These are phyloP conservation scores for Syrphus vitripennis DNA, from an alignment of 2,888 invertebrate species.

Conservation along the genomic window DNA sequence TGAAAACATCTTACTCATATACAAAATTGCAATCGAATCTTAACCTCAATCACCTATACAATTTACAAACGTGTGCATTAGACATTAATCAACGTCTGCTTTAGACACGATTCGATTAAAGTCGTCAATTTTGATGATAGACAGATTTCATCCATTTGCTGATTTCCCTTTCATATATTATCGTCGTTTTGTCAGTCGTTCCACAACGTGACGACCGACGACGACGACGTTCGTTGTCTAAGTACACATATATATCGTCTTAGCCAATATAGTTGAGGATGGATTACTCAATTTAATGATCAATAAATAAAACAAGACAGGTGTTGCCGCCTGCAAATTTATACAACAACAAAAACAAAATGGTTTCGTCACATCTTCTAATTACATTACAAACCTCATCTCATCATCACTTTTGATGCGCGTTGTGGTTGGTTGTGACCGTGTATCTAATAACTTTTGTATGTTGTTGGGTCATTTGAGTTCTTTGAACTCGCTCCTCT, in stretches of 20 bases:
- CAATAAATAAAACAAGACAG: constrained; percentile 28
- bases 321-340: constrained; percentile 5
- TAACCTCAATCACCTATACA: constrained; percentile 35
- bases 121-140: constrained; percentile 27
- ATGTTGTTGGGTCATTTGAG: constrained; percentile 28
- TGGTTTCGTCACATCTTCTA: constrained; percentile 52
- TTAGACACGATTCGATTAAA: constrained; percentile 25
- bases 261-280: not conserved
- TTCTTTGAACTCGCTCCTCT: constrained; percentile 43
- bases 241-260: not conserved
- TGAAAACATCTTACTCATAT: constrained; percentile 29
- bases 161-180: constrained; percentile 20
- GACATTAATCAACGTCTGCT: not conserved
- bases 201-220: not conserved
- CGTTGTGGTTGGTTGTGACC: constrained; percentile 20
- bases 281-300: constrained; percentile 31
- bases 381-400: constrained; percentile 1
- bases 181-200: not conserved
- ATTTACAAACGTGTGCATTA: constrained; percentile 13
- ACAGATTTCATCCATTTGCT: constrained; percentile 10
- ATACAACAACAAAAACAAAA: constrained; percentile 23
- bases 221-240: not conserved
- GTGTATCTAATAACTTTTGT: constrained; percentile 58
- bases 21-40: constrained; percentile 11
- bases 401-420: not conserved